Evolutionary conservation across 2,113 vertebrate species (phyloP).

Genomic region (Calidris pugnax): DNA sequence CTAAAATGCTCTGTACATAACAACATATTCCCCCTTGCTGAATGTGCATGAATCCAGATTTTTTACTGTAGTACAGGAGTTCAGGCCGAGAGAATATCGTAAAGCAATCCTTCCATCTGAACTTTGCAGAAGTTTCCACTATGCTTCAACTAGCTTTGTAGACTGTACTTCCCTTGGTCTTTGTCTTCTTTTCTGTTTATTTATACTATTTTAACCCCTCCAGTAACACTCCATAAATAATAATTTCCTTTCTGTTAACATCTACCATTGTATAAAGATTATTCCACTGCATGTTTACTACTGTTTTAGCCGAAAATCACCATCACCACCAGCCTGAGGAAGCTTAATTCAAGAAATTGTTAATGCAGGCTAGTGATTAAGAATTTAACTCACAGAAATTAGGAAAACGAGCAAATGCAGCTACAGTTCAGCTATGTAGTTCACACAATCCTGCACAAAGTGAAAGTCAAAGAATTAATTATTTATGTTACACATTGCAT

Average conservation of each 20-base stretch:
- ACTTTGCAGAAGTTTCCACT: background rate
- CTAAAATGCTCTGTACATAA: background rate
- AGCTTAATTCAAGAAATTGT: background rate
- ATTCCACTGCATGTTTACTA: background rate
- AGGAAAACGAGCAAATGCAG: background rate
- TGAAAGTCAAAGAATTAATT: background rate
- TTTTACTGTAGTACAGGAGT: background rate
- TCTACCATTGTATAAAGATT: background rate
- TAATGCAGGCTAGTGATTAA: background rate
- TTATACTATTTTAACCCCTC: background rate
- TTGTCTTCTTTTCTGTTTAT: constrained; percentile 41
- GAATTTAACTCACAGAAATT: background rate
- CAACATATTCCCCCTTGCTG: background rate
- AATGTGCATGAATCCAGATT: background rate
- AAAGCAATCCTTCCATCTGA: background rate
- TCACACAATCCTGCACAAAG: background rate
- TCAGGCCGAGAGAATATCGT: background rate
- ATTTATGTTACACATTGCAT: background rate
- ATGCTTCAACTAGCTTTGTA: background rate
- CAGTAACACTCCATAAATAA: constrained; percentile 36
- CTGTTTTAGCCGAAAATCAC: background rate
- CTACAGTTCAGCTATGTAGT: background rate
- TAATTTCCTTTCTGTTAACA: background rate
- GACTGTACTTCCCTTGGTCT: background rate
- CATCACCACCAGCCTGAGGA: background rate